phyloP scores from a whole-genome alignment of 1,140 invertebrate species.

The Helicoverpa armigera region DNA sequence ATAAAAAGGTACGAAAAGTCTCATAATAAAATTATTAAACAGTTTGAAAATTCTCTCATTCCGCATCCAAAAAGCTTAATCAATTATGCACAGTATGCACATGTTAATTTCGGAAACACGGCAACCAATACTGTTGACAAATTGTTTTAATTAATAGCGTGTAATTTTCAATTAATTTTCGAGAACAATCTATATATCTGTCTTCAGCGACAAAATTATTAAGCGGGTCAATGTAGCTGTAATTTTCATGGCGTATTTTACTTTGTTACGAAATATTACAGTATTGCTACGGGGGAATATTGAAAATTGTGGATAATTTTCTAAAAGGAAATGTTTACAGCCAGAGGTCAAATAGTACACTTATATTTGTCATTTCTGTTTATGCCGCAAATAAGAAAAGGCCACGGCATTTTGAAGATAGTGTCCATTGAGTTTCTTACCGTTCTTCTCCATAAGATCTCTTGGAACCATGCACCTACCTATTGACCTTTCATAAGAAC shows the following conservation, averaged over 20 bases:
- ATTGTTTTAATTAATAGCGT: conserved; percentile 31
- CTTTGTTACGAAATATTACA: background rate
- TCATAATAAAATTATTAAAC: conserved; percentile 12
- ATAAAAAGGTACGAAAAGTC: background rate
- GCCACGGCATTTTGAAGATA: no score
- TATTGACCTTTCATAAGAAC: no score
- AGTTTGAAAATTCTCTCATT: background rate
- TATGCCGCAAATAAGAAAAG: no score
- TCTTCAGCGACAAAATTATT: background rate
- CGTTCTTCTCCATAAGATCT: no score
- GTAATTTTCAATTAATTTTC: conserved; percentile 26
- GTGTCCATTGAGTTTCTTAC: no score
- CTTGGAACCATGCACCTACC: no score
- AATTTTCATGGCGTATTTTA: background rate
- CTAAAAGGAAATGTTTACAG: no score
- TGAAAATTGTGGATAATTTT: no score
- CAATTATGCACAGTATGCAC: conserved; percentile 20
- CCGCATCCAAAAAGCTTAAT: background rate
- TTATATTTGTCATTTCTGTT: no score
- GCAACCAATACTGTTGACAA: conserved; percentile 30
- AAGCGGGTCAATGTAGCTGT: background rate
- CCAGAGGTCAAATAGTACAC: no score
- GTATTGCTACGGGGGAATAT: no score
- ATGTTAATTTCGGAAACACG: conserved; percentile 27
- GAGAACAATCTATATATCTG: conserved; percentile 2